Evolutionary conservation across 2,888 invertebrate genomes (phyloP), one percentile per base, ranked within the genome.

Genomic region (Thereva unica): DNA sequence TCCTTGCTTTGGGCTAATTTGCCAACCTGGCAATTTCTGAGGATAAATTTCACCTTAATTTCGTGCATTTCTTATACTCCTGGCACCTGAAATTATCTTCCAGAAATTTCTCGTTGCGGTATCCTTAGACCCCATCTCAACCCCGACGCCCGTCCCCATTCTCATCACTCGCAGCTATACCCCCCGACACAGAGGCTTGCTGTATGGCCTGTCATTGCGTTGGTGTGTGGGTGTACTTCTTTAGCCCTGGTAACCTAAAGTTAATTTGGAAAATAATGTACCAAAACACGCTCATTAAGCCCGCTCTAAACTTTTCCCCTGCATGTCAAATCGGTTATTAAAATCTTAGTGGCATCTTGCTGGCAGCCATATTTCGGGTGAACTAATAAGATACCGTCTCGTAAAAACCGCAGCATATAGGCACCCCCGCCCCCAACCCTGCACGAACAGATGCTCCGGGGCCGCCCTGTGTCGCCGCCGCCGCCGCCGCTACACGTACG

Each of bases 321-420:
- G 68, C 64, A 66, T 66, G 64, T 50, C 64, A 64, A 68, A 68
- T 68, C 63, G 68, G 68, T 68, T 68, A 68, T 66, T 66, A 68
- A 66, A 66, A 64, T 68, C 68, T 56, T 66, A 55, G 65, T 68
- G 49, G 54, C 40, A 42, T 63, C 45, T 42, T 57, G 47, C 47
- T 47, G 23, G 23, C 23, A 23, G 23, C 45, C 35, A 12, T 47
- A 47, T 47, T 5, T 47, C 10, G 5, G 12, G 10, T 23, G 38
- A 56, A 34, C 23, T 38, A 38, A 34, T 55, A 40, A 37, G 38
- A 40, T 12, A 23, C 40, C 56, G 44, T 34, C 42, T 44, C 42
- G 10, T 12, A 23, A 44, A 56, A 56, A 56, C 12, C 44, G 23
- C 34, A 23, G 23, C 34, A 23, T 23, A 23, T 23, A 23, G 23